These are phyloP conservation scores for Aleiodes leptofemur DNA, from an alignment of 2,888 invertebrate genomes.

Conservation along the genomic window DNA sequence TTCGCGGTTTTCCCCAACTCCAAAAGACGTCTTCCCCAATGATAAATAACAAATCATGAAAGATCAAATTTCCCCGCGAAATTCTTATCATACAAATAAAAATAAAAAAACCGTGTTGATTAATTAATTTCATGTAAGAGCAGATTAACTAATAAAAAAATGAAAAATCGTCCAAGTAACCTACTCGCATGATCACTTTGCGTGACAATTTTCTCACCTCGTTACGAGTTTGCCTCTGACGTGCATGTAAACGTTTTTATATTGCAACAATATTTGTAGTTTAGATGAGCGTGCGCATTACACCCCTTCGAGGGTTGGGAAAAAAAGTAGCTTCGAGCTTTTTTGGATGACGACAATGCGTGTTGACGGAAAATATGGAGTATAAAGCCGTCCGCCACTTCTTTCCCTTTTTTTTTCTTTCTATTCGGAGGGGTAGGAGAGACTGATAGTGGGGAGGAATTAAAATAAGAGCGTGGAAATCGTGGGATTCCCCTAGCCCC, in stretches of 20 bases:
- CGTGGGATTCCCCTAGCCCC: constrained; percentile 1
- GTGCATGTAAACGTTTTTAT: constrained; percentile 31
- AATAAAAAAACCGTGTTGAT: constrained; percentile 2
- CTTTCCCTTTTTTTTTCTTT: too few species aligned
- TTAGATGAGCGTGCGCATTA: constrained; percentile 21
- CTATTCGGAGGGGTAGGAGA: too few species aligned
- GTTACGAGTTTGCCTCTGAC: constrained; percentile 4
- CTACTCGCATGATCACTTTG: constrained; percentile 5
- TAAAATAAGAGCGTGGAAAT: constrained; percentile 10
- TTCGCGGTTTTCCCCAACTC: too few species aligned
- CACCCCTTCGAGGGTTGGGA: too few species aligned
- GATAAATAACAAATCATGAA: too few species aligned
- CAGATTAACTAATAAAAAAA: constrained; percentile 7
- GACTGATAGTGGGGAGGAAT: not conserved
- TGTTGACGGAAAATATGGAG: constrained; percentile 13
- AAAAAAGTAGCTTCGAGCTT: not conserved
- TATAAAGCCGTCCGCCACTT: not conserved
- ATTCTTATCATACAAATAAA: not conserved
- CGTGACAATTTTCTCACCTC: constrained; percentile 28
- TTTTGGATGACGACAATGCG: constrained; percentile 15
- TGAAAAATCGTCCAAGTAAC: constrained; percentile 13
- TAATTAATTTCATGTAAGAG: constrained; percentile 8
- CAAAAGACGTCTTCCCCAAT: too few species aligned
- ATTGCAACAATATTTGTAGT: constrained; percentile 11
- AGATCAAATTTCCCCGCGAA: not conserved